Percentiles rank a stretch among this genome's conserved stretches.
Conservation (phyloP, 2,888 invertebrate genomes). For the Brachyopa scutellaris region DNA sequence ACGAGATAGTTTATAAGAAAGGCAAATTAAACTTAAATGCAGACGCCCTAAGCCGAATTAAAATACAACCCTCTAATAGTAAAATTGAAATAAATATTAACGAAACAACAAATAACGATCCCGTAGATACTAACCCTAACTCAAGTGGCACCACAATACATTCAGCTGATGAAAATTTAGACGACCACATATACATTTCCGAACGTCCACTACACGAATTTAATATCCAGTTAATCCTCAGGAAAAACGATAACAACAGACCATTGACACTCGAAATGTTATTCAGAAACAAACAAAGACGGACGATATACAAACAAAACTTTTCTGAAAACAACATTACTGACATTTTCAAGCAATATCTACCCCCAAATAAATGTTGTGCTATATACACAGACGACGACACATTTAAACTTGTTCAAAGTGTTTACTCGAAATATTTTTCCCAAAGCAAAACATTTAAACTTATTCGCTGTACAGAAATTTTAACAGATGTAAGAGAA, state of each 20-base stretch:
- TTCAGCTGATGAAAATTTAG: too few relatives aligned
- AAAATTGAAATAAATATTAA: too few relatives aligned
- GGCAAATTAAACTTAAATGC: conserved; percentile 64
- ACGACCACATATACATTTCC: conserved; percentile 72
- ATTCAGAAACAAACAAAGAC: conserved; percentile 57
- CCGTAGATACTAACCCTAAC: conserved; percentile 12
- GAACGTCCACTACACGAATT: conserved; percentile 74
- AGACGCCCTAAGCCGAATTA: conserved; percentile 60
- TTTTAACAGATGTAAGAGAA: conserved; percentile 5
- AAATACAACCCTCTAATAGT: too few relatives aligned
- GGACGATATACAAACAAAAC: conserved; percentile 40
- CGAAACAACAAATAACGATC: conserved; percentile 29
- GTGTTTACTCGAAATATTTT: conserved; percentile 48
- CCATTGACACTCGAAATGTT: conserved; percentile 36
- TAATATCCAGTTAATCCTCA: conserved; percentile 65
- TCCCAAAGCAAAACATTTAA: conserved; percentile 20
- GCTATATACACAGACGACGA: conserved; percentile 67
- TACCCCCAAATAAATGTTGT: conserved; percentile 68
- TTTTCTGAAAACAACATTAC: conserved; percentile 59
- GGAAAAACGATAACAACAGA: conserved; percentile 21
- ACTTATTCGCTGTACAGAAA: conserved; percentile 24
- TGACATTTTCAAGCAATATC: too few relatives aligned
- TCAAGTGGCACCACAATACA: too few relatives aligned
- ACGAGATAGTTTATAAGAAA: conserved; percentile 73
- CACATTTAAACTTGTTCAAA: conserved; percentile 67